Evolutionary conservation across 2,797 vertebrate species (phyloP).

Genomic region (Eidolon dupreanum): DNA sequence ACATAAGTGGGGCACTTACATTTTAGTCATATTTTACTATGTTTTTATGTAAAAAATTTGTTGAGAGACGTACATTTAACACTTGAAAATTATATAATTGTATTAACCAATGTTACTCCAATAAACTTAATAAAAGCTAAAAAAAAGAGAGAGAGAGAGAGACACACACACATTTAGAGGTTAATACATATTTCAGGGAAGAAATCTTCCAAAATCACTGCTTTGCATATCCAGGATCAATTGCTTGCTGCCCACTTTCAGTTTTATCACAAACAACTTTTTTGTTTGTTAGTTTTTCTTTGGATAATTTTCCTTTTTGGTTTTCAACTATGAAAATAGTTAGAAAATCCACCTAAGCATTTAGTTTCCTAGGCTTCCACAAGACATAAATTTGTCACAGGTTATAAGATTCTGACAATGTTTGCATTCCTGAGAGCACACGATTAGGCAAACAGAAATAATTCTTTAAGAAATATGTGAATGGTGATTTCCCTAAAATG

Average conservation of each 20-base stretch:
- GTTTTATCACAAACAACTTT: neutral
- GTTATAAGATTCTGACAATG: neutral
- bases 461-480: neutral
- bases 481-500: neutral
- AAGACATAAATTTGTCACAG: neutral
- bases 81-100: no score
- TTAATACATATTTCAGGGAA: constrained; percentile 26
- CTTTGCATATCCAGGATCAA: neutral
- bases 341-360: neutral
- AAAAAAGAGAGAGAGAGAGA: no score
- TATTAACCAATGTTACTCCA: no score
- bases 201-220: neutral
- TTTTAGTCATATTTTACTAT: neutral
- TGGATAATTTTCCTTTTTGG: neutral
- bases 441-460: neutral
- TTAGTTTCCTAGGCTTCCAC: neutral
- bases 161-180: neutral
- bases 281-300: neutral
- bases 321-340: neutral
- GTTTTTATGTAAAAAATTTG: constrained; percentile 24
- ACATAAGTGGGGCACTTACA: neutral
- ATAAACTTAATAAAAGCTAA: no score
- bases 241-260: neutral
- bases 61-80: neutral
- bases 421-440: constrained; percentile 14